phyloP scores from a whole-genome alignment of 92 coral and sea anemone genomes.

The Zoanthus gigantus region DNA sequence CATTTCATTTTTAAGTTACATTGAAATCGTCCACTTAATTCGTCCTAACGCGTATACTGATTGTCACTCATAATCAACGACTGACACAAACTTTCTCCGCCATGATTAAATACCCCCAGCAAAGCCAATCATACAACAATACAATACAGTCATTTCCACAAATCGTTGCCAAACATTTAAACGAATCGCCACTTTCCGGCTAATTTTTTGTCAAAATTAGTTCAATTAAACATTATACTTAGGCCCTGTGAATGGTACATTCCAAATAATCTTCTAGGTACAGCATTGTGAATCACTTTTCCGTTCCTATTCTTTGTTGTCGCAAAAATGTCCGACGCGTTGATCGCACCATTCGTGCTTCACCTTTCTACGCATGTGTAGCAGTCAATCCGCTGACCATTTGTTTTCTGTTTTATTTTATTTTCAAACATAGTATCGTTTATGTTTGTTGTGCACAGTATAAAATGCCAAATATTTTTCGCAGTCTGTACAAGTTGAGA shows the following conservation, averaged over 20 bases:
- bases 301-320: conserved; percentile 48
- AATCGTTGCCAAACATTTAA: neutral
- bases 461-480: conserved; percentile 25
- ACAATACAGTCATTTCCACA: conserved; percentile 6
- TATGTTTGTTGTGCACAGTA: neutral
- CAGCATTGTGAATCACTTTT: conserved; percentile 87
- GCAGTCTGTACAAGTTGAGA: conserved; percentile 24
- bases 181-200: neutral
- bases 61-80: neutral
- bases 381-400: conserved; percentile 68
- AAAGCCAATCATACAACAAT: conserved; percentile 16
- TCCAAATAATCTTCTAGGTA: conserved; percentile 97
- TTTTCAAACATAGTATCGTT: neutral
- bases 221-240: conserved; percentile 15
- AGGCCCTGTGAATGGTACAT: conserved; percentile 68
- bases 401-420: neutral
- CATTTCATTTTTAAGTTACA: neutral
- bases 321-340: conserved; percentile 48
- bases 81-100: neutral
- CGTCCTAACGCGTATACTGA: neutral
- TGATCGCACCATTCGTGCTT: conserved; percentile 58
- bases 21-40: neutral
- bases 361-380: conserved; percentile 61
- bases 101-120: conserved; percentile 42
- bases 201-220: neutral